Evolutionary conservation across 2,888 invertebrate genomes (phyloP).

Genomic region (Lochmaea capreae): DNA sequence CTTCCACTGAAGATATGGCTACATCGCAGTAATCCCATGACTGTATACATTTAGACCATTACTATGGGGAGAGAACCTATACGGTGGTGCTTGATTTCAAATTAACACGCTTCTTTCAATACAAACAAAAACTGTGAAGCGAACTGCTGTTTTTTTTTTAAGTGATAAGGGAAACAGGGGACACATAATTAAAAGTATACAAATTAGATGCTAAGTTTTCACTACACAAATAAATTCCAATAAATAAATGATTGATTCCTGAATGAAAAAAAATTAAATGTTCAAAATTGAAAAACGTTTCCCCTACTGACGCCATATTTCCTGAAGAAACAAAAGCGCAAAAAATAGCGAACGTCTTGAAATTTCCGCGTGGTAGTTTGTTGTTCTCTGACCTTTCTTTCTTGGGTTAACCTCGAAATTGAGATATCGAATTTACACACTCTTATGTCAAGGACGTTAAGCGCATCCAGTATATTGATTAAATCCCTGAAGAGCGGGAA

Average conservation of each 20-base stretch:
- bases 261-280: background rate
- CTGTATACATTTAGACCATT: constrained; percentile 1
- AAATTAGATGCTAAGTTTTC: background rate
- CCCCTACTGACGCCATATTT: background rate
- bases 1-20: no score
- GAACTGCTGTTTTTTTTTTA: constrained; percentile 15
- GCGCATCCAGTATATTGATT: constrained; percentile 38
- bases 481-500: constrained; percentile 27
- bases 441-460: constrained; percentile 38
- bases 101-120: constrained; percentile 29
- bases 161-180: constrained; percentile 14
- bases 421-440: constrained; percentile 34
- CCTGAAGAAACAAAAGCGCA: background rate
- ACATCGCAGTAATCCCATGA: constrained; percentile 7
- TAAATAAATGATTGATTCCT: no score
- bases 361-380: constrained; percentile 6
- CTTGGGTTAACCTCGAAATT: constrained; percentile 28
- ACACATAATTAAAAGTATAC: background rate
- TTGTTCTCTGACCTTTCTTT: constrained; percentile 32
- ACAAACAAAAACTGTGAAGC: constrained; percentile 28
- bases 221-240: background rate
- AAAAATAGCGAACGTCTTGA: background rate
- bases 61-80: background rate
- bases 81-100: constrained; percentile 10
- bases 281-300: background rate